Evolutionary conservation across 2,888 invertebrate genomes (phyloP).

Genomic region (Oegoconia quadripuncta): DNA sequence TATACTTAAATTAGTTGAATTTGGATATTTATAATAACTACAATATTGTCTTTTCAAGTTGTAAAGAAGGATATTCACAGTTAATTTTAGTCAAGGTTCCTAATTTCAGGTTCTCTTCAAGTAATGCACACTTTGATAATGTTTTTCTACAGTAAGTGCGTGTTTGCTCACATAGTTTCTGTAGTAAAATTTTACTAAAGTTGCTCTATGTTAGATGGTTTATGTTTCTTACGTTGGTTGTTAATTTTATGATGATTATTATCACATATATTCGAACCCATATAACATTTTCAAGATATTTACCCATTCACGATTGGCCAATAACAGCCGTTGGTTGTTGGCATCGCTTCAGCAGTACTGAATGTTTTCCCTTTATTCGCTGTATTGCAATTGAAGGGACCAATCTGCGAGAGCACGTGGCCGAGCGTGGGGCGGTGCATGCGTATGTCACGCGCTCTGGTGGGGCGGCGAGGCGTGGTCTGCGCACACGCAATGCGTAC

Average conservation of each 20-base stretch:
- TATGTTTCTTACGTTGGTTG: background rate
- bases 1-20: too few species aligned
- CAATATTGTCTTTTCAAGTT: too few species aligned
- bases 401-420: slow-evolving; percentile 60
- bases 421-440: slow-evolving; percentile 45
- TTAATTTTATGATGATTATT: too few species aligned
- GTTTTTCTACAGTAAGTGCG: too few species aligned
- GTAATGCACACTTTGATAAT: too few species aligned
- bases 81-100: too few species aligned
- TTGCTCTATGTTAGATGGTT: background rate
- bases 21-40: too few species aligned
- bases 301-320: slow-evolving; percentile 31
- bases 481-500: slow-evolving; percentile 69
- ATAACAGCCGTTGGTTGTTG: slow-evolving; percentile 44
- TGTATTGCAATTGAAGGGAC: slow-evolving; percentile 54
- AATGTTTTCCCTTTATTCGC: slow-evolving; percentile 52
- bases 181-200: background rate
- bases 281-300: too few species aligned
- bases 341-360: slow-evolving; percentile 50
- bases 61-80: too few species aligned
- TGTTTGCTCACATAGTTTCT: too few species aligned
- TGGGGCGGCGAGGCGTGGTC: slow-evolving; percentile 46
- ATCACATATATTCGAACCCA: background rate
- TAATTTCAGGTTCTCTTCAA: too few species aligned
- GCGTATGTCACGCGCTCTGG: slow-evolving; percentile 34